Evolutionary conservation across 2,888 invertebrate genomes (phyloP), one percentile per base, ranked within the genome.

Genomic region (Calameuta idolon): DNA sequence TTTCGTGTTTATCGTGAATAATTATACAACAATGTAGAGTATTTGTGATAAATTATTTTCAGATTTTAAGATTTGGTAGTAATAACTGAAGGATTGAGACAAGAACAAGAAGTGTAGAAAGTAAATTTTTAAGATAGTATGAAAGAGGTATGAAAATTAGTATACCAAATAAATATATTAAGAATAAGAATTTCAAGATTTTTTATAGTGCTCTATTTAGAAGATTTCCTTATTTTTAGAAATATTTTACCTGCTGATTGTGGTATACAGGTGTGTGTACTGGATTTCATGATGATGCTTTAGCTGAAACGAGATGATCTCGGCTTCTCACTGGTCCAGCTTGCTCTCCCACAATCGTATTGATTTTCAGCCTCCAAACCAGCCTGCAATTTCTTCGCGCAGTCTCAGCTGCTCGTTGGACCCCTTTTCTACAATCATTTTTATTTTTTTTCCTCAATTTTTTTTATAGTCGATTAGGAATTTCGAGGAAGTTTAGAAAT

Each of bases 201-300:
- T 23, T 40, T 23, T 55, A 9, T 55, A 23, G 1, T 55, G 23
- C 5, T 23, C 1, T 55, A 0, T 9, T 23, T 23, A 23, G 55
- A 23, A 55, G 15, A 23, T 55, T 55, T 9, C 1, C 9, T 55
- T 55, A 55, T 55, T 55, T 55, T 5, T 55, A 15, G 55, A 55
- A 23, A 23, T 23, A 55, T 9, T 23, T 55, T 55, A 55, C 55
- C 55, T 55, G 55, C 23, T 15, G 55, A 55, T 23, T 23, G 55
- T 23, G 55, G 55, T 55, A 55, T 80, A 76, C 88, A 89, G 75
- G 86, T 87, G 74, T 90, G 88, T 75, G 87, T 83, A 12, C 82
- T 75, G 31, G 83, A 84, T 79, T 84, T 83, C 87, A 87, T 87
- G 80, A 83, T 85, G 81, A 75, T 83, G 71, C 73, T 79, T 80